Percentiles rank a stretch among this genome's conserved stretches.
phyloP scores from a whole-genome alignment of 2,888 invertebrate genomes.

The Drosophila algonquin region DNA sequence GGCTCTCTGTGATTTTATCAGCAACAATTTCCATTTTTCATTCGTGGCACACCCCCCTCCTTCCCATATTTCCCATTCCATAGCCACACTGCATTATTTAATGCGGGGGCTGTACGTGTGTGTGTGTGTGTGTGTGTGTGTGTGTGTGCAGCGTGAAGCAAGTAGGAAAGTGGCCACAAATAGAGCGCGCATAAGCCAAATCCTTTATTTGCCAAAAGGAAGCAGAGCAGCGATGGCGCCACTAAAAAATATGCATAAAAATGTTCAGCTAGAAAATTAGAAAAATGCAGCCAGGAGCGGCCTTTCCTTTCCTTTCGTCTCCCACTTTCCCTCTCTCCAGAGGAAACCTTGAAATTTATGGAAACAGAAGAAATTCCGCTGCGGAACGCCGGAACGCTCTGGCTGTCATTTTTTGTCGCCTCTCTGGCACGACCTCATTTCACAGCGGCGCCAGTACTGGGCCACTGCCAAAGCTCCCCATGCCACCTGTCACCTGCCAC shows the following conservation, averaged over 20 bases:
- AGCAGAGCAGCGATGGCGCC: conserved; percentile 11
- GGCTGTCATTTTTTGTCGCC: conserved; percentile 35
- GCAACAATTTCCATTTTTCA: conserved; percentile 79
- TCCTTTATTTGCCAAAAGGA: conserved; percentile 61
- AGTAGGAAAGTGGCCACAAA: conserved; percentile 67
- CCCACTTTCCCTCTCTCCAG: conserved; percentile 30
- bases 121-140: neutral
- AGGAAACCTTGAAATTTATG: conserved; percentile 50
- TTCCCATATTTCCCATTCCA: neutral
- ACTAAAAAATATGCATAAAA: conserved; percentile 41
- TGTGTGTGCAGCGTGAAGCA: conserved; percentile 56
- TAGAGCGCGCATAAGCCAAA: conserved; percentile 62
- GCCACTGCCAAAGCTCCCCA: conserved; percentile 43
- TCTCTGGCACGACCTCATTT: conserved; percentile 44
- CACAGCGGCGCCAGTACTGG: conserved; percentile 25
- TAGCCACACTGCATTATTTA: conserved; percentile 54
- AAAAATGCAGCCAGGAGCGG: conserved; percentile 38
- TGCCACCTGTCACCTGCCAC: neutral
- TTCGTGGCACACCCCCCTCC: conserved; percentile 17
- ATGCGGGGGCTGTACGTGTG: conserved; percentile 26
- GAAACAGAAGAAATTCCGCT: conserved; percentile 47
- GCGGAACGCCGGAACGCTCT: conserved; percentile 2
- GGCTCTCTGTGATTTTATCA: conserved; percentile 74
- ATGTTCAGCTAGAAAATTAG: conserved; percentile 50
- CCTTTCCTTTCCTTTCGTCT: neutral